Conservation (phyloP, 1,140 invertebrate genomes). For the Conus ventricosus region DNA sequence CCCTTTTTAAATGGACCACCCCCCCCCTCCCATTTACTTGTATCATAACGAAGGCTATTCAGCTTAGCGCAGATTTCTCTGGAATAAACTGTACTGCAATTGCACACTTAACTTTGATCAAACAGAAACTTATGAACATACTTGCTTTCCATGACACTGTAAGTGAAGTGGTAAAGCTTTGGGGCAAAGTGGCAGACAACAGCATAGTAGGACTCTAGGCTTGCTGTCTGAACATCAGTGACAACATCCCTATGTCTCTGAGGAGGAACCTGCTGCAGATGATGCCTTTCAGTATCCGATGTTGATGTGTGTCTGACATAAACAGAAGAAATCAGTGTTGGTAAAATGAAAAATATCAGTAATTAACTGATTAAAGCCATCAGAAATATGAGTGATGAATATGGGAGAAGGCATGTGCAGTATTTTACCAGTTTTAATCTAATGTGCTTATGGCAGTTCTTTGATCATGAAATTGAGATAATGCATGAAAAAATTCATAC, state of each 20-base stretch:
- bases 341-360: too few species aligned
- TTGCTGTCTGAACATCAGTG: conserved; percentile 37
- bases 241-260: conserved; percentile 39
- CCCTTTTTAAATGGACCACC: too few species aligned
- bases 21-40: not conserved
- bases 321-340: too few species aligned
- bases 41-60: not conserved
- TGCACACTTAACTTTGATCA: not conserved
- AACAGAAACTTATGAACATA: not conserved
- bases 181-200: conserved; percentile 47
- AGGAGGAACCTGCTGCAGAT: conserved; percentile 19
- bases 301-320: not conserved
- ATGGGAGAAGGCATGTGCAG: too few species aligned
- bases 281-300: not conserved
- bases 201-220: conserved; percentile 35
- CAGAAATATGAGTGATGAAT: too few species aligned
- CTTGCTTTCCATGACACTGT: conserved; percentile 28
- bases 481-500: too few species aligned
- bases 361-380: too few species aligned
- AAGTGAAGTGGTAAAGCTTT: conserved; percentile 41
- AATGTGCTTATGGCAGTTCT: too few species aligned
- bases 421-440: too few species aligned
- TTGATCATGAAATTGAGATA: too few species aligned
- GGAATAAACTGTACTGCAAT: too few species aligned
- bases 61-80: too few species aligned